Percentiles rank a stretch among this genome's conserved stretches.
Evolutionary conservation across 2,888 invertebrate genomes (phyloP).

Genomic region (Esperia sulphurella): DNA sequence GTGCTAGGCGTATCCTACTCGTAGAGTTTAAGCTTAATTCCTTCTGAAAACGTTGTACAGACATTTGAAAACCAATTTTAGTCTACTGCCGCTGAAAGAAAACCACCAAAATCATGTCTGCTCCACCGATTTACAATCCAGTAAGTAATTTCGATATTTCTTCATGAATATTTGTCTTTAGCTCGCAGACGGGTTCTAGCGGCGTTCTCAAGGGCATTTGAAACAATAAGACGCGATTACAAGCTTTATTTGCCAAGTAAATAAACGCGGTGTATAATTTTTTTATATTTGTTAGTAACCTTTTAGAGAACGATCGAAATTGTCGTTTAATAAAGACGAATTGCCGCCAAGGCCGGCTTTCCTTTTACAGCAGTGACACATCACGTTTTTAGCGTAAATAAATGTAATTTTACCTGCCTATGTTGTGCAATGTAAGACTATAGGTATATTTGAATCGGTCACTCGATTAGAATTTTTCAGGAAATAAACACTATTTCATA

Average conservation of each 20-base stretch:
- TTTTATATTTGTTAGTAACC: conserved; percentile 1
- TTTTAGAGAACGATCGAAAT: conserved; percentile 14
- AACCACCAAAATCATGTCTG: conserved; percentile 43
- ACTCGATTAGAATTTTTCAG: too few species aligned
- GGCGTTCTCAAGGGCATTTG: conserved; percentile 51
- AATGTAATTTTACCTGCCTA: not conserved
- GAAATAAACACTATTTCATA: too few species aligned
- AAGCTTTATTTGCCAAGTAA: conserved; percentile 34
- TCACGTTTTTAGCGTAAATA: not conserved
- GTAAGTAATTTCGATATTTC: conserved; percentile 38
- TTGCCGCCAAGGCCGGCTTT: not conserved
- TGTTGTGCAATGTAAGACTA: not conserved
- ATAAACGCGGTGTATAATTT: conserved; percentile 24
- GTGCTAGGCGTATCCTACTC: conserved; percentile 44
- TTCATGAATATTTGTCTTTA: conserved; percentile 15
- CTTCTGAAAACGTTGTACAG: conserved; percentile 19
- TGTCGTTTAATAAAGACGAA: not conserved
- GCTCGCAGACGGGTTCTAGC: conserved; percentile 9
- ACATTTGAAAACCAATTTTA: conserved; percentile 14
- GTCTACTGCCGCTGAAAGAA: conserved; percentile 11
- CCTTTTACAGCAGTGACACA: conserved; percentile 1
- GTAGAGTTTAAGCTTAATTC: conserved; percentile 33
- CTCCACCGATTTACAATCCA: conserved; percentile 61
- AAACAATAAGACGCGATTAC: conserved; percentile 34
- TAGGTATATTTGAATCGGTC: too few species aligned